Conservation (phyloP, 2,888 invertebrate genomes). For the Cephus sareptanus region DNA sequence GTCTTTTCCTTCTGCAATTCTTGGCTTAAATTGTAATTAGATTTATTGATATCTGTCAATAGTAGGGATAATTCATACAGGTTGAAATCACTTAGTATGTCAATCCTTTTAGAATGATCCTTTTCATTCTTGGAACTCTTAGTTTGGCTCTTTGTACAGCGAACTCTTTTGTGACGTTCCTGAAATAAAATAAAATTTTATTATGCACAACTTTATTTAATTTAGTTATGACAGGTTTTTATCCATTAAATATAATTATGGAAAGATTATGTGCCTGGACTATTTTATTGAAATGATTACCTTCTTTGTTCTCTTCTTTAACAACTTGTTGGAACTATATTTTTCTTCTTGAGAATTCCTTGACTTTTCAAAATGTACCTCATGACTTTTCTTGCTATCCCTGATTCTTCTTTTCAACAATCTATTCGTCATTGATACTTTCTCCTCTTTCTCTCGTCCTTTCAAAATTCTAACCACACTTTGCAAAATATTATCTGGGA, state of each 20-base stretch:
- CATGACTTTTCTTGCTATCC: background rate
- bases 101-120: background rate
- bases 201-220: background rate
- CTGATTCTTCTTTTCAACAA: background rate
- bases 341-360: background rate
- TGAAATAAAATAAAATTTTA: background rate
- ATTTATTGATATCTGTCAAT: conserved; percentile 24
- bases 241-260: background rate
- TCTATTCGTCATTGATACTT: conserved; percentile 10
- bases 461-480: conserved; percentile 29
- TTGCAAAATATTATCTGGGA: conserved; percentile 27
- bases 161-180: background rate
- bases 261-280: background rate
- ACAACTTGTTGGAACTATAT: background rate
- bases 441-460: conserved; percentile 23
- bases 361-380: background rate
- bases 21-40: conserved; percentile 28
- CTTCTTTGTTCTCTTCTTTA: background rate
- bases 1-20: conserved; percentile 27
- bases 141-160: background rate
- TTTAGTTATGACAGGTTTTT: background rate
- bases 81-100: background rate
- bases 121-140: background rate
- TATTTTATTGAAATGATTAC: background rate
- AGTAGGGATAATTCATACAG: conserved; percentile 20